Percentiles rank a stretch among this genome's conserved stretches.
Evolutionary conservation across 2,888 invertebrate genomes (phyloP).

Genomic region (Folsomia candida): DNA sequence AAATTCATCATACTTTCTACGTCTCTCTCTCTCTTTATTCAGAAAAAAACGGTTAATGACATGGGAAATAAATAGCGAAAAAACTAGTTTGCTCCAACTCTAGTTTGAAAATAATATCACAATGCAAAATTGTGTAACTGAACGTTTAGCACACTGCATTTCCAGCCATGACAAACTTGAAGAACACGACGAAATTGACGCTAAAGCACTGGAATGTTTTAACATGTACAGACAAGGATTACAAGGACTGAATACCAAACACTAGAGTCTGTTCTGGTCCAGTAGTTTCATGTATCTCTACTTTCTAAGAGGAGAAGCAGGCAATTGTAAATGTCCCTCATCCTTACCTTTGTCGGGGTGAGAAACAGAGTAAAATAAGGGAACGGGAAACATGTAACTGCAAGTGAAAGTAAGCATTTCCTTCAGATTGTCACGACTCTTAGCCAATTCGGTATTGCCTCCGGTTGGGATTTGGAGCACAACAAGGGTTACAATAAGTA

Average conservation of each 20-base stretch:
- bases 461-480: background rate
- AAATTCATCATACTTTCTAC: too few relatives aligned
- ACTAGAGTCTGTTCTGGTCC: background rate
- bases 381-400: background rate
- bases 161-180: too few relatives aligned
- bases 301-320: background rate
- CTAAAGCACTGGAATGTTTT: background rate
- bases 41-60: too few relatives aligned
- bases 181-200: background rate
- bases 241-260: background rate
- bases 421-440: background rate
- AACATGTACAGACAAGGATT: background rate
- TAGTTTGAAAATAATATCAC: too few relatives aligned
- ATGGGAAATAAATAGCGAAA: too few relatives aligned
- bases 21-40: too few relatives aligned
- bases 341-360: background rate
- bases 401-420: background rate
- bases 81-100: too few relatives aligned
- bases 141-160: too few relatives aligned
- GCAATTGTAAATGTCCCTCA: background rate
- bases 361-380: background rate
- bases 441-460: background rate
- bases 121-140: too few relatives aligned
- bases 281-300: background rate
- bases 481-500: background rate